Evolutionary conservation across 2,888 invertebrate species (phyloP).

Genomic region (Leptothorax acervorum): DNA sequence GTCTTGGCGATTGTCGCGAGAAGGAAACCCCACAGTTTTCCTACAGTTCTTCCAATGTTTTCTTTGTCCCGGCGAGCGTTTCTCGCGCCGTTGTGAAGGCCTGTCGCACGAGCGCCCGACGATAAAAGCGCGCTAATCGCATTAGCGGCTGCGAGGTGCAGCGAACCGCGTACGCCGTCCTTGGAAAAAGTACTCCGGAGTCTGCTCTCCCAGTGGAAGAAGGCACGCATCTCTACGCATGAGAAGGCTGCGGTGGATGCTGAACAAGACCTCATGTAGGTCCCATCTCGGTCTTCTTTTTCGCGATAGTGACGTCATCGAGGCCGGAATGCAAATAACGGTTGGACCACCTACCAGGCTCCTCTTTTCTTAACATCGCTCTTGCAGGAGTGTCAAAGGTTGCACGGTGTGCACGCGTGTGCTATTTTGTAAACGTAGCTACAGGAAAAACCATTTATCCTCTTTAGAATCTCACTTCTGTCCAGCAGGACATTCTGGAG

Average conservation of each 20-base stretch:
- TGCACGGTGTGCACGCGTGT: conserved; percentile 35
- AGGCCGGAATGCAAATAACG: conserved; percentile 68
- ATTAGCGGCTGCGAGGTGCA: conserved; percentile 76
- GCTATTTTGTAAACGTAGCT: conserved; percentile 15
- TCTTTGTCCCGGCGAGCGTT: conserved; percentile 50
- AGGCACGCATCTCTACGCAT: conserved; percentile 40
- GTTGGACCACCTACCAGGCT: conserved; percentile 64
- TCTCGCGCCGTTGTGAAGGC: conserved; percentile 19
- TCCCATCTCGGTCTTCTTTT: conserved; percentile 42
- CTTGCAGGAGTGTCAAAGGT: conserved; percentile 52
- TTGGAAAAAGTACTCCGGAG: conserved; percentile 60
- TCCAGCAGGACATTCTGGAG: neutral
- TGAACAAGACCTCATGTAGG: conserved; percentile 14
- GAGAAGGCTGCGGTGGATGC: conserved; percentile 26
- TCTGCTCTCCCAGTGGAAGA: conserved; percentile 55
- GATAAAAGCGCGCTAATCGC: conserved; percentile 80
- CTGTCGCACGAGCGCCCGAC: conserved; percentile 46
- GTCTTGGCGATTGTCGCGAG: neutral
- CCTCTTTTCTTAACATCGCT: conserved; percentile 18
- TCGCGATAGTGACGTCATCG: conserved; percentile 55
- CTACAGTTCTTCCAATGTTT: conserved; percentile 34
- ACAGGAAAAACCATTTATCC: neutral
- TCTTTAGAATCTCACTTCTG: neutral
- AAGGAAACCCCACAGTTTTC: neutral
- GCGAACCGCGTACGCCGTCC: conserved; percentile 69